These are phyloP conservation scores for Orius insidiosus DNA, from an alignment of 1,140 invertebrate species.

Conservation along the genomic window DNA sequence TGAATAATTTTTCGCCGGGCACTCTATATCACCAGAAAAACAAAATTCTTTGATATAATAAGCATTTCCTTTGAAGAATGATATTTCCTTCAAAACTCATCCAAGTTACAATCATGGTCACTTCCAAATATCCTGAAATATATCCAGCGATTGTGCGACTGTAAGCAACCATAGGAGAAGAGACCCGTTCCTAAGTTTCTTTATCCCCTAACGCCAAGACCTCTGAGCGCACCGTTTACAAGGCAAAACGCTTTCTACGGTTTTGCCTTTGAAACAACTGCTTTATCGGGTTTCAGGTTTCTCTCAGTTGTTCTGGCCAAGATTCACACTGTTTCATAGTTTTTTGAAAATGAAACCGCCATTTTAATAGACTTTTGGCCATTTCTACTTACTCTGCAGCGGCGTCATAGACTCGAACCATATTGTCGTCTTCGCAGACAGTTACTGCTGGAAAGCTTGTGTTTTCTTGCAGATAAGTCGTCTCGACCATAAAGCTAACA, in stretches of 20 bases:
- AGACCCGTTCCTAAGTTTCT: no score
- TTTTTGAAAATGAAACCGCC: no score
- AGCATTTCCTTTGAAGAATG: conserved; percentile 43
- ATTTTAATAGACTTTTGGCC: no score
- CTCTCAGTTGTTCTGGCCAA: no score
- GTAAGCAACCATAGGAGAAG: no score
- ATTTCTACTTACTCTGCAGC: conserved; percentile 16
- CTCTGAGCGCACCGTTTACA: no score
- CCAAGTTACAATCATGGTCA: conserved; percentile 28
- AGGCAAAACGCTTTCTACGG: no score
- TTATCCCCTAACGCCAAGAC: no score
- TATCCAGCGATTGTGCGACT: no score
- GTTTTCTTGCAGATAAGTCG: conserved; percentile 27
- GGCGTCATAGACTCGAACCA: conserved; percentile 33
- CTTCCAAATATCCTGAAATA: conserved; percentile 23
- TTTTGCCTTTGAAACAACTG: no score
- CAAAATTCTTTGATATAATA: conserved; percentile 44
- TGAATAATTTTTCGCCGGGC: not conserved
- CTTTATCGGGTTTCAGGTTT: no score
- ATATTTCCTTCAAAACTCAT: conserved; percentile 40
- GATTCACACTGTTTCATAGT: no score
- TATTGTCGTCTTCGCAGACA: conserved; percentile 42
- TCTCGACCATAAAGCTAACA: conserved; percentile 23
- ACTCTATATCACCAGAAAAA: conserved; percentile 24
- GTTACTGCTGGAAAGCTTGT: conserved; percentile 48